Base-by-base conservation (phyloP, 2,888 invertebrate species). In the Eutolmus rufibarbis region DNA sequence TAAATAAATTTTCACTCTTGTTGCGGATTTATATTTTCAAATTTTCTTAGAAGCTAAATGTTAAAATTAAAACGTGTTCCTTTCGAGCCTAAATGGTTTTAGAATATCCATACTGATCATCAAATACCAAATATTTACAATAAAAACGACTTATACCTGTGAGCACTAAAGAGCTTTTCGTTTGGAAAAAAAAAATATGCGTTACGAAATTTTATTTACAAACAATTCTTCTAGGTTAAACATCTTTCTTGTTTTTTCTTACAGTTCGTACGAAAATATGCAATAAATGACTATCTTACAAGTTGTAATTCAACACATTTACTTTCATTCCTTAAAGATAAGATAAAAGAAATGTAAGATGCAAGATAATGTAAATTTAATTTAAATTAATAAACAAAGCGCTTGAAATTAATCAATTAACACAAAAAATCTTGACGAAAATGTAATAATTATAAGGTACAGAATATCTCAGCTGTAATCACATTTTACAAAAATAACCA, bases 1-100 rank as follows among this genome's bases (percentile, higher is more conserved):
- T 84, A 84, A 84, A 84, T 84, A 57, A 81, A 84, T 66, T 66
- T 66, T 66, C 37, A 37, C 23, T 84, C 57, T 84, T 19, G 34
- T 81, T 37, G 66, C 66, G 82, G 66, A 84, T 57, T 84, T 40
- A 84, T 37, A 84, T 57, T 84, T 84, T 66, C 23, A 66, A 37
- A 66, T 84, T 43, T 79, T 79, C 40, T 84, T 66, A 84, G 66
- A 51, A 34, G n/a, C 66, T 84, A 66, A 19, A 40, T 37, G 37
- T 66, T 28, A 79, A 51, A 79, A 79, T 79, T 40, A 43, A 43
- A 19, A 19, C 37, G 14, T 78, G 37, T 43, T 43, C 43, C 14
- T 78, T 23, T 40, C 23, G 40, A 78, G 78, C 43, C 78, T 43
- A 78, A 79, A 79, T 31, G 14, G 46, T 79, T 79, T 78, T 43